Percentiles rank a stretch among this genome's conserved stretches.
phyloP scores from a whole-genome alignment of 1,140 invertebrate species.

The Dreissena polymorpha region DNA sequence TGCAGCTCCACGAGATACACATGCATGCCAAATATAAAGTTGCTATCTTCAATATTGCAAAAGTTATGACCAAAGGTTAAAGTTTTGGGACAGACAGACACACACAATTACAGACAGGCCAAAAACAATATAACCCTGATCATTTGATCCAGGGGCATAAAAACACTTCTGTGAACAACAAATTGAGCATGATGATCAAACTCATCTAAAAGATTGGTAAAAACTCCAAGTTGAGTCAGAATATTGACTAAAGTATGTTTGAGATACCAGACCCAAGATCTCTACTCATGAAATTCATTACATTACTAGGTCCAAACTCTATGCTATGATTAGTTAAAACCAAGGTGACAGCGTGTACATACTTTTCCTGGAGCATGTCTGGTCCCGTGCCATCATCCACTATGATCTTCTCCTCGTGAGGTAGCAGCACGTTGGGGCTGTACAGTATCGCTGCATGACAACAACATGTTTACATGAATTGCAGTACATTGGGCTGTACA shows the following conservation, averaged over 20 bases:
- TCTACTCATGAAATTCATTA: neutral
- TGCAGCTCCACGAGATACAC: too few species aligned
- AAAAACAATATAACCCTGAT: too few species aligned
- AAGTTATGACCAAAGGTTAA: too few species aligned
- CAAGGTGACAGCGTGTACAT: neutral
- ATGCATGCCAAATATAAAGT: too few species aligned
- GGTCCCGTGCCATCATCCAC: conserved; percentile 48
- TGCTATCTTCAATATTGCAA: too few species aligned
- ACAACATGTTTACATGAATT: neutral
- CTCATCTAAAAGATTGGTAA: too few species aligned
- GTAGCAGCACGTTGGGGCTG: conserved; percentile 49
- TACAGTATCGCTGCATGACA: conserved; percentile 49
- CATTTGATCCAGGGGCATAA: too few species aligned
- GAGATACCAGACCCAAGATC: neutral
- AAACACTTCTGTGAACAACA: too few species aligned
- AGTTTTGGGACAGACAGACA: too few species aligned
- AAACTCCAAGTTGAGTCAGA: neutral
- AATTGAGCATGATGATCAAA: too few species aligned
- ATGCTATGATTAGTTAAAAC: too few species aligned
- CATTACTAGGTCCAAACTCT: neutral
- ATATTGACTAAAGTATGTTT: neutral
- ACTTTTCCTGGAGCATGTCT: conserved; percentile 55
- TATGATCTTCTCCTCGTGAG: conserved; percentile 53
- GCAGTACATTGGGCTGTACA: neutral
- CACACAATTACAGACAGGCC: too few species aligned